Conservation (phyloP, 2,113 vertebrate species). For the Periophthalmodon schlosseri region DNA sequence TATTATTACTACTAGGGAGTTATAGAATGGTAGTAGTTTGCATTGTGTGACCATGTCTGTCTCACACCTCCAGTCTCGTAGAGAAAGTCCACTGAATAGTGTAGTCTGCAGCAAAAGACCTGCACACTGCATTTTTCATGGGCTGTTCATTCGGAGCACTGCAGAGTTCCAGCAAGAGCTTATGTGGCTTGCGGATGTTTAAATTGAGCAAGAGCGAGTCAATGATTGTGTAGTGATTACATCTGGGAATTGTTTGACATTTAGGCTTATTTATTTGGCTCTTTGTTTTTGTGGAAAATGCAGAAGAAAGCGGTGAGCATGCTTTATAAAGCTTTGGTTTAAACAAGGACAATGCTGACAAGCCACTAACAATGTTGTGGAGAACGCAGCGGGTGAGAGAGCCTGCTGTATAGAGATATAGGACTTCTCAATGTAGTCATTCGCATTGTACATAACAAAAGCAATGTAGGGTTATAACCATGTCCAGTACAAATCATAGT, state of each 20-base stretch:
- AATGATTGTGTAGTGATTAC: constrained; percentile 30
- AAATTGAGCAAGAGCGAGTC: not conserved
- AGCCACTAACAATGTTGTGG: constrained; percentile 39
- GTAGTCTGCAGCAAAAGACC: constrained; percentile 31
- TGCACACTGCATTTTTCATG: constrained; percentile 26
- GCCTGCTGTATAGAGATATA: constrained; percentile 59
- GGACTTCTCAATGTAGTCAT: not conserved
- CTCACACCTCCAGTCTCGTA: not conserved
- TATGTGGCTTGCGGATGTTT: constrained; percentile 1
- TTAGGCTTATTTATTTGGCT: constrained; percentile 34
- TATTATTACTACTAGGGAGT: not conserved
- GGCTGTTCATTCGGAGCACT: constrained; percentile 9
- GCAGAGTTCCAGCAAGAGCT: constrained; percentile 14
- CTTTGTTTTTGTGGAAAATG: constrained; percentile 25
- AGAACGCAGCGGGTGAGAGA: constrained; percentile 7
- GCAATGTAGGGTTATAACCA: not conserved
- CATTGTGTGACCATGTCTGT: not conserved
- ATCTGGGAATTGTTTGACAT: constrained; percentile 56
- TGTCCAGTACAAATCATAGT: not conserved
- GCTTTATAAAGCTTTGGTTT: constrained; percentile 45
- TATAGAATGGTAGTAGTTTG: not conserved
- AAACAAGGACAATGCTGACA: constrained; percentile 49
- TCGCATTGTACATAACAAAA: constrained; percentile 3
- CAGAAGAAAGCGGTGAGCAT: constrained; percentile 24
- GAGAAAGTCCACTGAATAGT: not conserved